Evolutionary conservation across 2,888 invertebrate species (phyloP), one percentile per base, ranked within the genome.

Genomic region (Eutolmus rufibarbis): DNA sequence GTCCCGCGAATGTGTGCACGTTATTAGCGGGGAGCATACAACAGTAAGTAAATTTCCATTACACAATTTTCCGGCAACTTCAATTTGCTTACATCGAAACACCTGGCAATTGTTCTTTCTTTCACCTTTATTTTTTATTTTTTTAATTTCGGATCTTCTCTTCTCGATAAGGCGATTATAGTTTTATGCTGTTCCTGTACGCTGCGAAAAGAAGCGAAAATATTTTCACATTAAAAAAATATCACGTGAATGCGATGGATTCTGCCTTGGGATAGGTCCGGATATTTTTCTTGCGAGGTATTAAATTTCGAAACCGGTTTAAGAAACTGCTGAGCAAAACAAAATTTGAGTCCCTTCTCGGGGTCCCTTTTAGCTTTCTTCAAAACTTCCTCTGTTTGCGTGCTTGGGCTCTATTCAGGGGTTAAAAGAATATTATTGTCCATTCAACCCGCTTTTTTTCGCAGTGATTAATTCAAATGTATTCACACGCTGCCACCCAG

Each of bases 241-340:
- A 82, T 82, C 57, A 57, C 66, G 82, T 82, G 82, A 82, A 82
- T 82, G 82, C 82, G 82, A 86, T 86, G 78, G 4, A 51, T 86
- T 86, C 57, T 51, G 40, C 40, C 76, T 86, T 86, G 86, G 78
- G 86, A 78, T 78, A 86, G 86, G 86, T 77, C 86, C 31, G 78
- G 86, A 86, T 77, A 78, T 57, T 86, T 78, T 86, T 78, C 78
- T 86, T 78, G 77, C 9, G 14, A 78, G 57, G 82, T 82, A 86
- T 86, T 86, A 86, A 86, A 86, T 86, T 86, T 86, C 92, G 95
- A 76, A 86, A 86, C 86, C 86, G 77, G 86, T 86, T 86, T 23
- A 77, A 86, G 89, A 89, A 89, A 74, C 74, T 87, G 88, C 85
- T 84, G 88, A 89, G 88, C 89, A 89, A 89, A 89, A 89, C 89